These are phyloP conservation scores for Plotosus lineatus DNA, from an alignment of 2,113 vertebrate genomes.

Conservation along the genomic window DNA sequence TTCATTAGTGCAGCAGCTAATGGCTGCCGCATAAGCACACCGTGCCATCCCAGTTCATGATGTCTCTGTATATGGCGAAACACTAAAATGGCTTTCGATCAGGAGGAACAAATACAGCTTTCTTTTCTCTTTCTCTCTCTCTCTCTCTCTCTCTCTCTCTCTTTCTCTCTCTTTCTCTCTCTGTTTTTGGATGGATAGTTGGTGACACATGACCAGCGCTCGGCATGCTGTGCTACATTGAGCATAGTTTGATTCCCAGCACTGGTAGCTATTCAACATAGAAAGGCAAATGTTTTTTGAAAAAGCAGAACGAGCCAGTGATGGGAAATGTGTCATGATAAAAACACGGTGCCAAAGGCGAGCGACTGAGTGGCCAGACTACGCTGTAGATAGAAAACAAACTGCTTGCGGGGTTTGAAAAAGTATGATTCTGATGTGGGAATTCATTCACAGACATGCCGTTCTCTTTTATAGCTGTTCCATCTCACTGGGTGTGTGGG, in stretches of 20 bases:
- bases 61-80: constrained; percentile 31
- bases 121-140: neutral
- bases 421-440: constrained; percentile 22
- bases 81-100: constrained; percentile 35
- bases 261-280: constrained; percentile 25
- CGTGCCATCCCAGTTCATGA: neutral
- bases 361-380: neutral
- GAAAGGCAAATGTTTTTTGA: constrained; percentile 16
- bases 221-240: constrained; percentile 36
- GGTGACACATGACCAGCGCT: constrained; percentile 34
- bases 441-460: constrained; percentile 36
- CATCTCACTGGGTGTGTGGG: constrained; percentile 66
- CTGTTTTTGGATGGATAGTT: constrained; percentile 37
- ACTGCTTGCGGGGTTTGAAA: constrained; percentile 5
- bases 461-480: constrained; percentile 69
- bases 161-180: too few relatives aligned
- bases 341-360: constrained; percentile 20
- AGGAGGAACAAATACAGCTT: constrained; percentile 35
- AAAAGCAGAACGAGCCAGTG: constrained; percentile 22
- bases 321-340: constrained; percentile 12
- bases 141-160: too few relatives aligned
- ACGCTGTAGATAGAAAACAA: constrained; percentile 13
- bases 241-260: constrained; percentile 32
- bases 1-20: constrained; percentile 21
- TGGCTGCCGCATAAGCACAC: constrained; percentile 18